Evolutionary conservation across 2,888 invertebrate species (phyloP), one percentile per base, ranked within the genome.

Genomic region (Synanthedon andrenaeformis): DNA sequence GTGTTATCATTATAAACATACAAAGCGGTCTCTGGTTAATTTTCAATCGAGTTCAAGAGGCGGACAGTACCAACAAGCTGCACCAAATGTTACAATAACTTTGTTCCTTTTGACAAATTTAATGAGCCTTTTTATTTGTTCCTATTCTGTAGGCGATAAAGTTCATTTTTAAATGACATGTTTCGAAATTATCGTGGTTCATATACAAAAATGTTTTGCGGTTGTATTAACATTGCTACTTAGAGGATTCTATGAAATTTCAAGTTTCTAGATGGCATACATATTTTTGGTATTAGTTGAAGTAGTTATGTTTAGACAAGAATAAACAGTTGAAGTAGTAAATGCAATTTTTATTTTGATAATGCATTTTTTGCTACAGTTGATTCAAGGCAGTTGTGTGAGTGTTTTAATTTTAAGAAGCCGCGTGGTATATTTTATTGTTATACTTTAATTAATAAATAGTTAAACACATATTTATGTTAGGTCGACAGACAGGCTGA

Each of bases 11-110:
- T 69, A 75, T 69, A 79, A 81, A 79, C 78, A 80, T 73, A 79
- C 74, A 72, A 57, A 82, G 79, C 80, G 79, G 72, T 78, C 70
- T 71, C 67, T 63, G 69, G 81, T 73, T 75, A 75, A 76, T 81
- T 82, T 83, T 76, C 85, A 84, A 85, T 86, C 83, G 82, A 75
- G 67, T 66, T 82, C 74, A 74, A 85, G 85, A 70, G 65, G 62
- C 63, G 54, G 57, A 52, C 62, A 62, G 59, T 11, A 58, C 58
- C 58, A 59, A 59, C 62, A 70, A 66, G 35, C 45, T 67, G 62
- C 64, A 70, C 76, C 82, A 83, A 84, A 81, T 84, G 84, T 79
- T 83, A 63, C 66, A 58, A 65, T 62, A 64, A 62, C 61, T 57
- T 55, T 57, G 45, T 45, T 45, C 13, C 45, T 45, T 45, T 45